Evolutionary conservation across 2,888 invertebrate species (phyloP), one percentile per base, ranked within the genome.

Genomic region (Caradrina kadenii): DNA sequence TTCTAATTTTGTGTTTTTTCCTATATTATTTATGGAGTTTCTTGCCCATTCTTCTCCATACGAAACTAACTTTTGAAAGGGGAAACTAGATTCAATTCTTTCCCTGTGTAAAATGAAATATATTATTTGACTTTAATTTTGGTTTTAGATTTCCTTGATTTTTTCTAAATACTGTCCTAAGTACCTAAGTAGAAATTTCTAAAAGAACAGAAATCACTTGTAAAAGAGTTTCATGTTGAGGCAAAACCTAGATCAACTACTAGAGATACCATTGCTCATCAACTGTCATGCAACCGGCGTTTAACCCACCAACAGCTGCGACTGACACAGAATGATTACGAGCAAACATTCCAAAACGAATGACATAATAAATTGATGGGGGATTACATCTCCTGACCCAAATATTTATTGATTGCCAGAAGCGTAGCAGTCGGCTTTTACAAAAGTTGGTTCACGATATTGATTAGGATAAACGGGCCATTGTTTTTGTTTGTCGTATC

Each of bases 321-420:
- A 15, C 39, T 56, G 54, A 56, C 59, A 63, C 45, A 21, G 15
- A 65, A 39, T 62, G 45, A 64, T 71, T 58, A 59, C 59, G 50
- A 61, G 17, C n/a, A 53, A 52, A 15, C 70, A 81, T 72, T 73
- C 69, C 65, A 31, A 74, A 83, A 81, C 63, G 49, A 21, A 77
- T 77, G 74, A 50, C 61, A 60, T 72, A 74, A 79, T 52, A 55
- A 66, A 69, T 69, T 70, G 22, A 80, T 63, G 26, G 48, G 54
- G 65, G 62, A 75, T 77, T 65, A 70, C 59, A 66, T 64, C 69
- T 77, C 39, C 65, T 68, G 82, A 72, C 84, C 84, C 65, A 77
- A 73, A 83, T 69, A 53, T 81, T 21, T 65, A 70, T 69, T 74
- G 76, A 74, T 79, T 76, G 65, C 58, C 56, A 39, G 56, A 69